Evolutionary conservation across 2,888 invertebrate species (phyloP), one percentile per base, ranked within the genome.

Genomic region (Drosophila limbata): DNA sequence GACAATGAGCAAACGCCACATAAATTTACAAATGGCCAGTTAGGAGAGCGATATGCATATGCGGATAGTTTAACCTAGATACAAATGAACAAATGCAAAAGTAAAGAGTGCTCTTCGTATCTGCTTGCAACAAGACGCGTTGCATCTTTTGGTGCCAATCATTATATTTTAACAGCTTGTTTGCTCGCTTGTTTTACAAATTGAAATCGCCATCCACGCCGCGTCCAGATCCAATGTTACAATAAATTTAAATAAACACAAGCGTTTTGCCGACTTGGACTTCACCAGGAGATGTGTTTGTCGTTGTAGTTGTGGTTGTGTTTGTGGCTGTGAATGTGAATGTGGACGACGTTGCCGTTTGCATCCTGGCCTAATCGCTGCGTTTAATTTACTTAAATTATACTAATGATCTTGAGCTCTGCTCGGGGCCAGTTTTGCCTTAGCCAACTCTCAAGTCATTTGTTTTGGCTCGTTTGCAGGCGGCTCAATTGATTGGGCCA

Each of bases 371-470:
- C 90, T 90, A 90, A 90, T 90, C 90, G 89, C 79, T 83, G 83
- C 90, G 89, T 90, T 90, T 90, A 90, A 90, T 90, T 90, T 89
- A 90, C 90, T 90, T 89, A 90, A 90, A 90, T 90, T 90, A 90
- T 90, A 88, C 88, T 90, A 90, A 90, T 90, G 90, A 90, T 88
- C 83, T 81, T 81, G 81, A 80, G 78, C 77, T 80, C 69, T 74
- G 63, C 64, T 76, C 75, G 74, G 71, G 73, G 73, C 77, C 75
- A 57, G 59, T 52, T 52, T 52, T 48, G 56, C 48, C 64, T 42
- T 56, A 40, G 55, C 69, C 69, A 72, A 69, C 66, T 70, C 69
- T 73, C 67, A 69, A 86, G 85, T 88, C 85, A 86, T 86, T 86
- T 88, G 89, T 86, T 88, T 88, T 74, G 68, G 77, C 84, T 84